A percentile compares a stretch with the other conserved stretches of the same genome.
phyloP scores from a whole-genome alignment of 1,140 invertebrate genomes.

The Globodera ellingtonae region DNA sequence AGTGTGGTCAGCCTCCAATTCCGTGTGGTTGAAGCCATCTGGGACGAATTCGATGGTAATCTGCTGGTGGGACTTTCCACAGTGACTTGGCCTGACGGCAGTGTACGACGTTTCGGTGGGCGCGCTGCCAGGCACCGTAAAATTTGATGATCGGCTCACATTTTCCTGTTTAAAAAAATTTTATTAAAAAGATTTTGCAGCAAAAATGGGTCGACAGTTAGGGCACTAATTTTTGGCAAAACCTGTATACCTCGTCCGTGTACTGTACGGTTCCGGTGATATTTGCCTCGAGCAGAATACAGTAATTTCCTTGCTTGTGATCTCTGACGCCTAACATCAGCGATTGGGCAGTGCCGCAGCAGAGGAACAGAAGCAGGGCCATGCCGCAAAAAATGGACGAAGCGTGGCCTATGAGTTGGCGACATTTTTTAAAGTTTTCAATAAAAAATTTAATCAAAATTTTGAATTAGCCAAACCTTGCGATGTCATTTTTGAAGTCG shows the following conservation, averaged over 20 bases:
- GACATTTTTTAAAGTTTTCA: background rate
- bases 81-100: background rate
- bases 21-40: conserved; percentile 16
- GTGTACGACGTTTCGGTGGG: background rate
- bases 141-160: conserved; percentile 20
- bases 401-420: background rate
- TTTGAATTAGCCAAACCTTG: background rate
- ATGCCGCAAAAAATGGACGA: background rate
- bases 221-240: background rate
- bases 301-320: conserved; percentile 24
- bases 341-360: background rate
- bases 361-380: background rate
- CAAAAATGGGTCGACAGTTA: too few species aligned
- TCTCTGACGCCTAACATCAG: conserved; percentile 13
- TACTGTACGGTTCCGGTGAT: conserved; percentile 41
- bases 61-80: conserved; percentile 8
- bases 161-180: conserved; percentile 33
- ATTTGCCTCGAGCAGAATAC: conserved; percentile 37
- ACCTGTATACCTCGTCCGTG: conserved; percentile 16
- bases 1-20: background rate
- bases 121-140: conserved; percentile 21
- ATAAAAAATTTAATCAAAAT: background rate
- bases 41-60: background rate
- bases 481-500: background rate
- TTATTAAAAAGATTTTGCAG: too few species aligned